phyloP scores from a whole-genome alignment of 2,113 vertebrate genomes.

The Cygnus buccinator region DNA sequence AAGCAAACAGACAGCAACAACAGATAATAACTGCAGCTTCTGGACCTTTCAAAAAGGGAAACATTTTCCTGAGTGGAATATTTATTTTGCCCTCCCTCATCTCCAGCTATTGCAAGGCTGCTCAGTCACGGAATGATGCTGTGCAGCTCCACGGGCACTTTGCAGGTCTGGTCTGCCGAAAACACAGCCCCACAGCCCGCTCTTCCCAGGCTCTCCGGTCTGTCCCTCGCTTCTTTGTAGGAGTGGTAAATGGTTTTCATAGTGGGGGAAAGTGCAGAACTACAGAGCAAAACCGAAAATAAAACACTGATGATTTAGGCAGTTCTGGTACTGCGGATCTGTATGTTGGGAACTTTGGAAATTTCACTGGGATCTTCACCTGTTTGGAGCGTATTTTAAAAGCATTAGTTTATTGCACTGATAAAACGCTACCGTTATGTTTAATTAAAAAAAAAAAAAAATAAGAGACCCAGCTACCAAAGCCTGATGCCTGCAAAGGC shows the following conservation, averaged over 20 bases:
- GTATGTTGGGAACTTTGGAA: background rate
- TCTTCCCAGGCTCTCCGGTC: no score
- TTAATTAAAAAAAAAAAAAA: background rate
- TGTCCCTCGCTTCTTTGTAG: background rate
- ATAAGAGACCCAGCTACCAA: background rate
- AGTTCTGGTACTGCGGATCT: background rate
- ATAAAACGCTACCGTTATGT: background rate
- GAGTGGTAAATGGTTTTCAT: no score
- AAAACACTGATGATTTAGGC: background rate
- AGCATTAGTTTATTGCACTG: background rate
- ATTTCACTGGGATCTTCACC: background rate
- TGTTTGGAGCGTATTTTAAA: background rate
- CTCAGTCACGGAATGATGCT: no score
- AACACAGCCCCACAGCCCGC: background rate
- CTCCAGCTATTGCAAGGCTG: rapidly evolving
- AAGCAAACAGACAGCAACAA: background rate
- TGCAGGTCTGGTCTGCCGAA: background rate
- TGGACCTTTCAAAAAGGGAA: rapidly evolving
- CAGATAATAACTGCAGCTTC: background rate
- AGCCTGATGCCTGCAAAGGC: background rate
- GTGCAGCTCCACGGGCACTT: no score
- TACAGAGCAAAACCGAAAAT: no score
- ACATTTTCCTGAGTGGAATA: rapidly evolving
- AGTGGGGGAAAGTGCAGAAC: background rate
- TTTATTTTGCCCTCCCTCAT: background rate